phyloP scores from a whole-genome alignment of 2,113 vertebrate genomes.

The Heterochromis multidens region DNA sequence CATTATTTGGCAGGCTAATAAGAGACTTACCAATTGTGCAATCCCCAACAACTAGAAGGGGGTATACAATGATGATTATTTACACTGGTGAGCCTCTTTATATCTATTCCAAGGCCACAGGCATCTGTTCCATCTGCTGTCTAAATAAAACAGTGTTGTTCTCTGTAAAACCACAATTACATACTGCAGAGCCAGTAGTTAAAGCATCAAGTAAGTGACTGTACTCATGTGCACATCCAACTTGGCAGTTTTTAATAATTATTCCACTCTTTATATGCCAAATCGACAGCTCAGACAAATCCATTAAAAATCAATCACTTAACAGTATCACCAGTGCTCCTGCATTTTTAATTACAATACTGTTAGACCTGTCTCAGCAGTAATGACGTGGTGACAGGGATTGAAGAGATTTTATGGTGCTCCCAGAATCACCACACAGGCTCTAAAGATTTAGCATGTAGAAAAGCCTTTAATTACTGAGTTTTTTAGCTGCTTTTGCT shows the following conservation, averaged over 20 bases:
- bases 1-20: neutral
- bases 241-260: neutral
- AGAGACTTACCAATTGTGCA: neutral
- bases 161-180: neutral
- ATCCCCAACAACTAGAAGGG: neutral
- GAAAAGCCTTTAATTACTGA: neutral
- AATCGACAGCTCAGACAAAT: slow-evolving; percentile 6
- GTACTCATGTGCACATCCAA: neutral
- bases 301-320: neutral
- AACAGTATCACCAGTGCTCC: neutral
- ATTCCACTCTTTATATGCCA: neutral
- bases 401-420: neutral
- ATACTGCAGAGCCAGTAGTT: neutral
- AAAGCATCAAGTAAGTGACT: neutral
- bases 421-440: neutral
- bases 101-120: neutral
- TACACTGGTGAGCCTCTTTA: neutral
- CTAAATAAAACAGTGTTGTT: neutral
- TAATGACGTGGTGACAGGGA: neutral
- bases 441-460: neutral
- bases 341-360: neutral
- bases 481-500: neutral
- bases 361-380: neutral
- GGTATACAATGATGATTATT: neutral
- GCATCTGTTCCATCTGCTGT: neutral